Base-by-base conservation (phyloP, 1,140 invertebrate genomes). In the Papilio xuthus region DNA sequence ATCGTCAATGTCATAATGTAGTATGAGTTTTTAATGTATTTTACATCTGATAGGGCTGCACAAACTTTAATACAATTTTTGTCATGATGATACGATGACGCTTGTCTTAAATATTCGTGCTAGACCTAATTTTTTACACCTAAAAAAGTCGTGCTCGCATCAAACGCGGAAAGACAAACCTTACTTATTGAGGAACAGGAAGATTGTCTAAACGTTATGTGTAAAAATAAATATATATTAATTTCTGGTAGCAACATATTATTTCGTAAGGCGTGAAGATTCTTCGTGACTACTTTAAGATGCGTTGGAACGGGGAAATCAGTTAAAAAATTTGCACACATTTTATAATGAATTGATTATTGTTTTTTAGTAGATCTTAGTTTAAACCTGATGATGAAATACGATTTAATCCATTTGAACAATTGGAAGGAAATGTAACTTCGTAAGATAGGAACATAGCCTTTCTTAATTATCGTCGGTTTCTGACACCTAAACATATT, bases 181-280 rank as follows among this genome's bases (percentile, higher is more conserved):
- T 67, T 23, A 28, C 60, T 67, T 70, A 44, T 37, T 23, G 20
- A 73, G 71, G 71, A 73, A 73, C 71, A 73, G 71, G 71, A 73
- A 50, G 41, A 67, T 73, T 47, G 28, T 8, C 42, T 26, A 73
- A 73, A 73, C 44, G n/a, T 15, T 47, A 23, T 41, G 3, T 15
- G 42, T 44, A 50, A 44, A 73, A 50, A 44, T 47, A 50, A 71
- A 18, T 47, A 6, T 53, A 20, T 20, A n/a, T 18, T 53, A 53
- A 20, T 53, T 7, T 44, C 47, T 42, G 41, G 71, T 73, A 73
- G 71, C 71, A 73, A 41, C 18, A 13, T 3, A 47, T 72, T 72
- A 23, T 41, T 72, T 72, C 20, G 2, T 47, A 44, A 10, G n/a
- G n/a, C 41, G 32, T 41, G 37, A 72, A 44, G 41, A n/a, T 72